These are phyloP conservation scores for Micromussa lordhowensis DNA, from an alignment of 92 coral and sea anemone genomes.

Conservation along the genomic window DNA sequence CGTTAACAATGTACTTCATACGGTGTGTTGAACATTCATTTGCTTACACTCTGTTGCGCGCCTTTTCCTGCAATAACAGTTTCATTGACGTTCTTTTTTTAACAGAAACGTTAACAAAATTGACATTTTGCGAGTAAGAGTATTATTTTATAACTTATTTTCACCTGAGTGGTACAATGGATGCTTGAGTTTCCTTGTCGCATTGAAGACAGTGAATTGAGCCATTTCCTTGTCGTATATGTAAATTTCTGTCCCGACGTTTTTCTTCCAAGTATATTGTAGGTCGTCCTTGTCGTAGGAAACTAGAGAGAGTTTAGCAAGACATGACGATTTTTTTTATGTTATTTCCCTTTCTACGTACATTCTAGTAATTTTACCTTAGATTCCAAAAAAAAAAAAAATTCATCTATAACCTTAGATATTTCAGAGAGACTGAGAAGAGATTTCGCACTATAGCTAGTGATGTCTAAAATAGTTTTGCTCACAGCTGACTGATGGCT, in stretches of 20 bases:
- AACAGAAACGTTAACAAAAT: not conserved
- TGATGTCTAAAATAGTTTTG: too few relatives aligned
- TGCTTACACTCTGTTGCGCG: too few relatives aligned
- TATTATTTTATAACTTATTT: not conserved
- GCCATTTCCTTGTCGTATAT: constrained; percentile 97
- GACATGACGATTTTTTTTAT: not conserved
- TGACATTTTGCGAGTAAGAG: too few relatives aligned
- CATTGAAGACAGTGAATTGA: constrained; percentile 82
- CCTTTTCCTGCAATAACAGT: not conserved
- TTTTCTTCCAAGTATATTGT: constrained; percentile 73
- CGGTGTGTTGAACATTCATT: not conserved
- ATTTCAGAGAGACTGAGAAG: not conserved
- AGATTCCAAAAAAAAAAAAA: not conserved
- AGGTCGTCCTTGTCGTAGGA: constrained; percentile 89
- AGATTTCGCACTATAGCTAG: not conserved
- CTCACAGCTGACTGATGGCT: too few relatives aligned
- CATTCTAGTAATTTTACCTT: not conserved
- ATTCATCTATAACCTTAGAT: too few relatives aligned
- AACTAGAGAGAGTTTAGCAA: constrained; percentile 53
- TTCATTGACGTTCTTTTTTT: not conserved
- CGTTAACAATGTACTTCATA: not conserved
- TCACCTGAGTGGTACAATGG: constrained; percentile 84
- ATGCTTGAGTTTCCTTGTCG: constrained; percentile 74
- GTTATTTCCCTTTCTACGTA: not conserved
- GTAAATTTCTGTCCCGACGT: constrained; percentile 65